Base-by-base conservation (phyloP, 2,113 vertebrate species). In the Myanophis thanlyinensis region DNA sequence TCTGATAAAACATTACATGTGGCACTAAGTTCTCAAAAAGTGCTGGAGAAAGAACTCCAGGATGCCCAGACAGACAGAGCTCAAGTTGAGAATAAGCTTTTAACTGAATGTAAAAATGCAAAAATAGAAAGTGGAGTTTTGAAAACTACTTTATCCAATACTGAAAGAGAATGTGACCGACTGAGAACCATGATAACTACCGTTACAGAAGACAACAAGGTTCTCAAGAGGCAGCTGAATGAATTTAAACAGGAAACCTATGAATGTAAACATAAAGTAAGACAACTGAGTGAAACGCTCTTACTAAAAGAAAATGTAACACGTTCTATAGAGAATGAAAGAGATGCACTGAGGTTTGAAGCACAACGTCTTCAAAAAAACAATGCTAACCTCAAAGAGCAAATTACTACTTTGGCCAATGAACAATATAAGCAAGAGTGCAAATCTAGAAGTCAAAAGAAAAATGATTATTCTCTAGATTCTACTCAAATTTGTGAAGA, bases 171-270 rank as follows among this genome's bases (percentile, higher is more conserved):
- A 59, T 96, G 93, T 52, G 95, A 97, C 88, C 91, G 91, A 91
- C 85, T 97, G 87, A 95, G 96, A 53, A 95, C 88, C 88, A 85
- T 95, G 52, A 54, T 97, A 40, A 90, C 93, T 85, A 94, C 95
- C 20, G 54, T 97, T n/a, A 96, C 94, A 85, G 90, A 96, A 40
- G 96, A 97, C 56, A 97, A 97, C 91, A 91, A 95, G 92, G 85
- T 95, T 59, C 95, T 98, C 30, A 97, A 96, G 93, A 96, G 96
- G 90, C 96, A 97, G 62, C 90, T 97, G 3, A 94, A 97, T 93
- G 96, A 95, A 87, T 94, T 95, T 20, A 91, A 59, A 49, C 95
- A 96, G 59, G 93, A 95, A 46, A 93, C 90, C 27, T 87, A 91
- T 51, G 95, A 95, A 90, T 95, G 95, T 86, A 95, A 97, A 88